phyloP scores from a whole-genome alignment of 2,888 invertebrate species.

The Kryphioiulus occultus region DNA sequence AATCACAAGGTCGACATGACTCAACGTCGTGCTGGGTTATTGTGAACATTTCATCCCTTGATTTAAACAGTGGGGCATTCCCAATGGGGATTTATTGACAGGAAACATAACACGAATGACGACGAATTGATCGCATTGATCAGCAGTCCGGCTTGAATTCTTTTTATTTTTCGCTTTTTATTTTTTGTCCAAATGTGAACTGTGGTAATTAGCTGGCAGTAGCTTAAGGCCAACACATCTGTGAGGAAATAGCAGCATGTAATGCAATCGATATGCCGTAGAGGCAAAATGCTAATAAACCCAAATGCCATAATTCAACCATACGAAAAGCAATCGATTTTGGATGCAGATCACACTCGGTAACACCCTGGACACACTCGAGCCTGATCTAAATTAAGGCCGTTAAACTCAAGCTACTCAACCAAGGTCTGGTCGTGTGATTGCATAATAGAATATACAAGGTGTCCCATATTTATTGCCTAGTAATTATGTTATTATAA shows the following conservation, averaged over 20 bases:
- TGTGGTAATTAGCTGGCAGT: neutral
- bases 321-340: neutral
- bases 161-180: neutral
- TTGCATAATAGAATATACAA: neutral
- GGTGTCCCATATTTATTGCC: neutral
- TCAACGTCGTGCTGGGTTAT: neutral
- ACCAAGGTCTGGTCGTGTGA: neutral
- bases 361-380: neutral
- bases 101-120: neutral
- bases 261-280: neutral
- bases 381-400: neutral
- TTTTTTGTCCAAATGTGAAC: neutral
- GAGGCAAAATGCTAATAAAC: neutral
- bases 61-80: constrained; percentile 1
- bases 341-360: neutral
- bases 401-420: neutral
- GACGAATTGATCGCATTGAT: neutral
- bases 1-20: neutral
- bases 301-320: neutral
- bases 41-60: neutral
- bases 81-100: neutral
- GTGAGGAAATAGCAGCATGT: neutral
- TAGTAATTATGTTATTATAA: too few relatives aligned
- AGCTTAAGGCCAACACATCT: neutral
- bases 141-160: neutral